A percentile compares a stretch with the other conserved stretches of the same genome.
Conservation (phyloP, 1,140 invertebrate species). For the Euura lappo region DNA sequence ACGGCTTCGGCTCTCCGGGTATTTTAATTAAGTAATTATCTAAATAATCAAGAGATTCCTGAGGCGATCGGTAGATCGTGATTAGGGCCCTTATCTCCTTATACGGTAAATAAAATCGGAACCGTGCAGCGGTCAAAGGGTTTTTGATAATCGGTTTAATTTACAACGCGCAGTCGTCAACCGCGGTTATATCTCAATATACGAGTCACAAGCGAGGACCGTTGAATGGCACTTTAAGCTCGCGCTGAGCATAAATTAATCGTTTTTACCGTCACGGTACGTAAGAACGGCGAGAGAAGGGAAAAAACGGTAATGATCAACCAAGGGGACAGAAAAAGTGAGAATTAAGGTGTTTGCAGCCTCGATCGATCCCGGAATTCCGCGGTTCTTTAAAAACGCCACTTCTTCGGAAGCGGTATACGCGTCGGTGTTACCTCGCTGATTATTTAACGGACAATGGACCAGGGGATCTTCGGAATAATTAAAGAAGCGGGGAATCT, state of each 20-base stretch:
- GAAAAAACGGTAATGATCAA: not conserved
- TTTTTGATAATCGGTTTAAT: not conserved
- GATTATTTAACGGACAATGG: too few species aligned
- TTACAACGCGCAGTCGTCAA: not conserved
- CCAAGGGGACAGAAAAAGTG: not conserved
- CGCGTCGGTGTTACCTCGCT: too few species aligned
- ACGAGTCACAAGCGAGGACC: not conserved
- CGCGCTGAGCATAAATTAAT: conserved; percentile 5
- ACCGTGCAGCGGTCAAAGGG: not conserved
- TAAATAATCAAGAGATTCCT: not conserved
- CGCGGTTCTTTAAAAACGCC: too few species aligned
- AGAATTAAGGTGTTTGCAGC: too few species aligned
- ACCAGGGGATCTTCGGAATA: too few species aligned
- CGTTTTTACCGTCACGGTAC: not conserved
- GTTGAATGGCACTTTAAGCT: not conserved
- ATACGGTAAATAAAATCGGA: not conserved
- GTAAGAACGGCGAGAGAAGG: not conserved
- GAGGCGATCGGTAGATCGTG: not conserved
- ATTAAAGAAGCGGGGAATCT: too few species aligned
- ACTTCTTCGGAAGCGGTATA: too few species aligned
- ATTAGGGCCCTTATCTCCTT: not conserved
- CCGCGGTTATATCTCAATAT: not conserved
- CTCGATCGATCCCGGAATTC: too few species aligned
- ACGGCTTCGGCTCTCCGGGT: not conserved
- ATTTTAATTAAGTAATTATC: conserved; percentile 8